Percentiles rank a stretch among this genome's conserved stretches.
Evolutionary conservation across 2,113 vertebrate species (phyloP).

Genomic region (Dasyurus viverrinus): DNA sequence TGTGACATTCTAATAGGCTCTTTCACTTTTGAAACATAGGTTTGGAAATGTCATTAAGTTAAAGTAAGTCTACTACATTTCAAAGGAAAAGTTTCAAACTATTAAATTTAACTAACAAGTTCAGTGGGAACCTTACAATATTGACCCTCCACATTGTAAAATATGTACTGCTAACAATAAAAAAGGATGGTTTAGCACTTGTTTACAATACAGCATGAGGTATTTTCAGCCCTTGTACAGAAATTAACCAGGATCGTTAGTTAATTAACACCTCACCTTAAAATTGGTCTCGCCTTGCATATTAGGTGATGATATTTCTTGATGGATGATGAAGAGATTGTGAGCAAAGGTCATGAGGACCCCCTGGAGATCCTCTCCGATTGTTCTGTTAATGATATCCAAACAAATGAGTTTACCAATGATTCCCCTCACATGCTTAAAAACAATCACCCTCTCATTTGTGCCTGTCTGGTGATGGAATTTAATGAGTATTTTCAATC

Average conservation of each 20-base stretch:
- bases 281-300: constrained; percentile 96
- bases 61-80: constrained; percentile 73
- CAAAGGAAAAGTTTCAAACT: constrained; percentile 86
- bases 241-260: constrained; percentile 93
- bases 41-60: constrained; percentile 67
- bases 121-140: constrained; percentile 79
- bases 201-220: constrained; percentile 87
- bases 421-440: constrained; percentile 88
- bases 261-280: constrained; percentile 96
- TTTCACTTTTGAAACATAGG: constrained; percentile 54
- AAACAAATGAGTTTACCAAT: constrained; percentile 94
- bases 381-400: constrained; percentile 96
- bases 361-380: constrained; percentile 95
- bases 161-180: constrained; percentile 69
- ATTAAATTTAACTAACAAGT: constrained; percentile 87
- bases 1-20: constrained; percentile 39
- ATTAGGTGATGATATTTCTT: constrained; percentile 97
- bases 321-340: constrained; percentile 99
- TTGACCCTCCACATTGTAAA: constrained; percentile 82
- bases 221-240: constrained; percentile 85
- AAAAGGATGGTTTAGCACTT: constrained; percentile 85
- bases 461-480: constrained; percentile 86
- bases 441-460: constrained; percentile 94
- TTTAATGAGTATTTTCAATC: constrained; percentile 95
- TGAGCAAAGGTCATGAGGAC: constrained; percentile 97